Conservation (phyloP, 2,797 vertebrate species). For the Melanotaenia parkinsoni region DNA sequence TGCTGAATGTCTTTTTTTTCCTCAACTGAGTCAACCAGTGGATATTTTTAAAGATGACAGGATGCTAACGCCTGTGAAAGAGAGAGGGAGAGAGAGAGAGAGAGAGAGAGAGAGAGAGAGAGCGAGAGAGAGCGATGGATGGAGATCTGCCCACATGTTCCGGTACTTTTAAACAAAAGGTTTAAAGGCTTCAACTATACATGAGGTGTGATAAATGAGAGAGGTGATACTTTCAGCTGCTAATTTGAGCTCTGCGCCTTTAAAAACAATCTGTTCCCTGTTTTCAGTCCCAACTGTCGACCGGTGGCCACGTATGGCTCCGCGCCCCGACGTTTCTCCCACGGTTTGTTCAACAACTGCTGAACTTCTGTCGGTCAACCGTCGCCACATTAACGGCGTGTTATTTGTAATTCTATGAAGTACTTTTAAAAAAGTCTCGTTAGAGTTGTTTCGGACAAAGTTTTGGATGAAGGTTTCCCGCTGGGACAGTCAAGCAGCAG, state of each 20-base stretch:
- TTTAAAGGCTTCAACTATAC: not conserved
- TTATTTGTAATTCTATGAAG: not conserved
- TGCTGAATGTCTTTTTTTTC: not conserved
- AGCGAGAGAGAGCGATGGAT: not conserved
- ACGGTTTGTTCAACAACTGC: not conserved
- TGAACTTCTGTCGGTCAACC: not conserved
- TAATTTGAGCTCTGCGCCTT: slow-evolving; percentile 71
- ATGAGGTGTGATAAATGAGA: not conserved
- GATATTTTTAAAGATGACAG: slow-evolving; percentile 37
- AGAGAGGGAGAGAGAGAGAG: not conserved
- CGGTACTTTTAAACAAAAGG: slow-evolving; percentile 11
- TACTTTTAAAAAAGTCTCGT: not conserved
- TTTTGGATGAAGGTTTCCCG: slow-evolving; percentile 67
- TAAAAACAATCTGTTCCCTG: slow-evolving; percentile 67
- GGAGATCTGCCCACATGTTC: slow-evolving; percentile 15
- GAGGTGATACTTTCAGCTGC: not conserved
- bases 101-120: not conserved
- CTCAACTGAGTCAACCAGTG: slow-evolving; percentile 28
- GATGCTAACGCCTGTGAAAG: slow-evolving; percentile 2
- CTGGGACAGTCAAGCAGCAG: slow-evolving; percentile 47
- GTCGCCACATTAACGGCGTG: not conserved
- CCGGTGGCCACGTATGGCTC: slow-evolving; percentile 60
- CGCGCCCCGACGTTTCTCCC: slow-evolving; percentile 2
- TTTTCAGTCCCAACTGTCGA: slow-evolving; percentile 35
- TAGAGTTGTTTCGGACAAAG: slow-evolving; percentile 25